Percentiles rank a stretch among this genome's conserved stretches.
These are phyloP conservation scores for Scolopax bukidnonensis DNA, from an alignment of 2,797 vertebrate species.

Conservation along the genomic window DNA sequence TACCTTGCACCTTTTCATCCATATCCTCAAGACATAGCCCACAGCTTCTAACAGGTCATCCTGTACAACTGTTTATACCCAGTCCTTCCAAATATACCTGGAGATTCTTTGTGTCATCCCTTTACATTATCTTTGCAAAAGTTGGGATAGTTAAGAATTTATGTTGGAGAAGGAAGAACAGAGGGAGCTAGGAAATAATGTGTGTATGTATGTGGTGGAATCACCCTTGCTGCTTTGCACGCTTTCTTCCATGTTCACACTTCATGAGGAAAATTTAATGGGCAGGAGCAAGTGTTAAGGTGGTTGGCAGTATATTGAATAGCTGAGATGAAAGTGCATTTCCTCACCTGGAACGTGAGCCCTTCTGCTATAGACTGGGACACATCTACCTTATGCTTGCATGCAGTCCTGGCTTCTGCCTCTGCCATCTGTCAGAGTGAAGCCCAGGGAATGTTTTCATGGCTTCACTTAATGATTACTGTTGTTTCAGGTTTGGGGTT, in stretches of 20 bases:
- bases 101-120: neutral
- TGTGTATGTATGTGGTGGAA: neutral
- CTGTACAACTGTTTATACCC: neutral
- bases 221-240: neutral
- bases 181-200: neutral
- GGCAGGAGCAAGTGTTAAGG: neutral
- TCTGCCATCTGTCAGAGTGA: neutral
- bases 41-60: neutral
- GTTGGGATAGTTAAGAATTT: neutral
- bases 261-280: neutral
- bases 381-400: accelerated
- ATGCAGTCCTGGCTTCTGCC: neutral
- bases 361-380: neutral
- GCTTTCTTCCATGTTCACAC: neutral
- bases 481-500: neutral
- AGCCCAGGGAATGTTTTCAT: neutral
- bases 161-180: neutral
- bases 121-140: neutral
- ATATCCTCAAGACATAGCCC: neutral
- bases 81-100: neutral
- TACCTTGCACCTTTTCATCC: neutral
- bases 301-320: neutral
- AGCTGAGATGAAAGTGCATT: neutral
- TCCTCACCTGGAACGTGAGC: neutral
- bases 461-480: neutral